Base-by-base conservation (phyloP, 2,888 invertebrate genomes). In the Agrotis segetum region DNA sequence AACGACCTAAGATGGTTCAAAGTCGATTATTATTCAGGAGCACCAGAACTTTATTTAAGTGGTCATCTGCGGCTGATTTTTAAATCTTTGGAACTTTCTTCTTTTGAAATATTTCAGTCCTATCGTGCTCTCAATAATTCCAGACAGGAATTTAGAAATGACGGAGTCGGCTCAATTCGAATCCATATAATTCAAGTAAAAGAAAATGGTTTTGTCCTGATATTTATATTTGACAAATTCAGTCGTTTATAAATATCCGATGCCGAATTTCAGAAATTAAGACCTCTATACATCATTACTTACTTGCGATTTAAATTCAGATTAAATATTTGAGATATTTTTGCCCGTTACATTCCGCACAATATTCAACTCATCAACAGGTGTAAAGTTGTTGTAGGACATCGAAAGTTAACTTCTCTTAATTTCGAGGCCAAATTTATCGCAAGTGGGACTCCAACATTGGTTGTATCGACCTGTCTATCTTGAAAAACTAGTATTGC, bases 401-500 rank as follows among this genome's bases (percentile, higher is more conserved):
- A 91, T 87, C 87, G 91, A 92, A 92, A 92, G 91, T 91, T 91
- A 85, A 81, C 85, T 85, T 88, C 85, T 87, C 84, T 85, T 85
- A 77, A 88, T 87, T 91, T 91, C 89, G 93, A 93, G 93, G 93
- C 89, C 92, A 86, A 87, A 88, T 87, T 88, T 88, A 90, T 92
- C 87, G 91, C 91, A 92, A 91, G 90, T 90, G 89, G 90, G 89
- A 82, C 88, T 89, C 84, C 82, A 84, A 83, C 88, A 87, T 85
- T 84, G 83, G 85, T 85, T 86, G 88, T 89, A 90, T 88, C 90
- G 90, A 92, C 92, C 92, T 88, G 91, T 85, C 88, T 89, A 89
- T 93, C 93, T 94, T 87, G 92, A 92, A 91, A 92, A 95, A 95
- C 95, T 93, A 89, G 95, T 93, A 91, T 88, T 77, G 91, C 92